These are phyloP conservation scores for Nothocercus julius DNA, from an alignment of 2,113 vertebrate genomes.

Conservation along the genomic window DNA sequence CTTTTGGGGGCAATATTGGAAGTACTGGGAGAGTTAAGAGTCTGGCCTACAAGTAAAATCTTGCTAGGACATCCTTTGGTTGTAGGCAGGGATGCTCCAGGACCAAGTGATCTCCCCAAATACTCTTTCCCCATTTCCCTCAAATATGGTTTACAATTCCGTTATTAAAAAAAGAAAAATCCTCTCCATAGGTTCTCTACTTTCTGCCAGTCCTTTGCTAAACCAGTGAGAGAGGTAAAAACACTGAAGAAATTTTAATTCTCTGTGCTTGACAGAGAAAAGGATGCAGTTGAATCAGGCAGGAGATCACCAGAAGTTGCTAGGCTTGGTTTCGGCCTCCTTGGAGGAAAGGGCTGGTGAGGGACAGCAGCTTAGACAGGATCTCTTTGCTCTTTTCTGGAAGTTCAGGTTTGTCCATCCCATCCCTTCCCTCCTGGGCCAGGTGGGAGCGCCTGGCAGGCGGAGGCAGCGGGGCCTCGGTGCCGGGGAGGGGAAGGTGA, in stretches of 20 bases:
- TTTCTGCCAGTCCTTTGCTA: background rate
- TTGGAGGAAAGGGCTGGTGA: background rate
- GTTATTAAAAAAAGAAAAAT: background rate
- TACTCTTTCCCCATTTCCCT: background rate
- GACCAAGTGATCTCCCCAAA: background rate
- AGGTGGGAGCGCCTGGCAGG: background rate
- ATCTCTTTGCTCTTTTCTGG: background rate
- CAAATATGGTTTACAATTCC: background rate
- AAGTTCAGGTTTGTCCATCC: background rate
- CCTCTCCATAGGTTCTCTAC: background rate
- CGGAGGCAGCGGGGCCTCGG: background rate
- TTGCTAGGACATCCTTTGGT: background rate
- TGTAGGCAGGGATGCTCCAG: background rate
- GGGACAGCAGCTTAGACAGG: background rate
- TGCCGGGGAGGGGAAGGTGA: background rate
- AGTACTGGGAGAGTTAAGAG: background rate
- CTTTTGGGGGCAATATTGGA: background rate
- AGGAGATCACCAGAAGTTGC: background rate
- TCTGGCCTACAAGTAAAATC: background rate
- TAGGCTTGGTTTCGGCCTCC: background rate
- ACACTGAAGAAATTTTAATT: background rate
- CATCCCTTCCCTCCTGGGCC: background rate
- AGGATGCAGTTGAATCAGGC: background rate
- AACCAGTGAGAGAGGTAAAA: background rate
- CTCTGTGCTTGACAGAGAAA: background rate